Base-by-base conservation (phyloP, 2,888 invertebrate species). In the Cyrtodaria siliqua region DNA sequence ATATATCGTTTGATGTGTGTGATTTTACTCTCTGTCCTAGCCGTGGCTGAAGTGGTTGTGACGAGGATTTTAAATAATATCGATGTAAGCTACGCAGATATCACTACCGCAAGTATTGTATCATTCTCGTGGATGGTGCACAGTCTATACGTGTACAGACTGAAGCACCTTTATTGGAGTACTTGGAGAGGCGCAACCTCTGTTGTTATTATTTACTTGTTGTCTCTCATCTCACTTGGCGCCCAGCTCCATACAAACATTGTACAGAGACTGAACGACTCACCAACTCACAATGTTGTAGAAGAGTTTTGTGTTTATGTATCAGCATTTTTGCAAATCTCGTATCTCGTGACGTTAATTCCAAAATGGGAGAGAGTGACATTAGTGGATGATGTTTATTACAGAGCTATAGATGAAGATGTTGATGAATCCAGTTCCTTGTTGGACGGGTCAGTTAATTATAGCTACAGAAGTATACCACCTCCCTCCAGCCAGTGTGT, bases 121-220 rank as follows among this genome's bases (percentile, higher is more conserved):
- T 95, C 95, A 82, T 92, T 97, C 55, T 94, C 96, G 55, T 98
- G 98, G 98, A 93, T 96, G 62, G 94, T 97, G 20, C 97, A 98
- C 93, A 95, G 96, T 85, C 95, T 96, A 79, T 96, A 96, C 92
- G 94, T 95, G 85, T 93, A 96, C 83, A 95, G 96, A 2, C 92
- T 97, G 66, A 95, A 95, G 63, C 89, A 86, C 88, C 74, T 92
- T 85, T 79, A 83, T 55, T 84, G 79, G 72, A 86, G 88, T 40
- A 91, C 71, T 72, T 95, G 75, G 75, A 94, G 97, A 49, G 98
- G 98, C 0, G 96, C 97, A 0, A 93, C 95, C 12, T 89, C 94
- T 8, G 94, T 96, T 71, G 93, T 96, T 73, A 93, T 96, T 2
- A 89, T 96, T 29, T 96, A 96, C 96, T 93, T 95, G 67, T 90